Conservation (phyloP, 1,140 invertebrate species). For the Drosophila paulistorum region DNA sequence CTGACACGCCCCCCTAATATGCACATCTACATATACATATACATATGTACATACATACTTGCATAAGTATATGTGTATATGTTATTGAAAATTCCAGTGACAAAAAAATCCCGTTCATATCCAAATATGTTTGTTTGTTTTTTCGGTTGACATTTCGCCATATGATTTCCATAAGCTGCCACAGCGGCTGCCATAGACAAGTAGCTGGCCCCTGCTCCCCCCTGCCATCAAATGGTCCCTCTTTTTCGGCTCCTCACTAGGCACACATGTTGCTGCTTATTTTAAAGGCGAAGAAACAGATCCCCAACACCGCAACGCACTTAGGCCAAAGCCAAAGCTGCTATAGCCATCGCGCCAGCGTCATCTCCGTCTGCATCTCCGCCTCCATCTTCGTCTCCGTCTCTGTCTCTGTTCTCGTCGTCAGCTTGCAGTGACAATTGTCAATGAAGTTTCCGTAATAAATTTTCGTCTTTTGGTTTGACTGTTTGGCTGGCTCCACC, state of each 20-base stretch:
- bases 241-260: background rate
- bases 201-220: conserved; percentile 46
- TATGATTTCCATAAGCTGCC: conserved; percentile 80
- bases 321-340: conserved; percentile 37
- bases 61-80: conserved; percentile 32
- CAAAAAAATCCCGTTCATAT: conserved; percentile 50
- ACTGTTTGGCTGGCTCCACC: conserved; percentile 63
- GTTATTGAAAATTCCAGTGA: conserved; percentile 42
- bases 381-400: conserved; percentile 31
- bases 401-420: conserved; percentile 49
- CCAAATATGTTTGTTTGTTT: conserved; percentile 55
- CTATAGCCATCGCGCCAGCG: conserved; percentile 26
- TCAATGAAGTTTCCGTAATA: conserved; percentile 80
- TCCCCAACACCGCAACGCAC: conserved; percentile 77
- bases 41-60: background rate
- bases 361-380: conserved; percentile 10
- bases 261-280: conserved; percentile 76
- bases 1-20: conserved; percentile 45
- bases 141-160: conserved; percentile 75
- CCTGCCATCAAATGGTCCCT: background rate
- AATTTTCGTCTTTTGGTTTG: conserved; percentile 78
- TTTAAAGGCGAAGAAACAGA: conserved; percentile 68
- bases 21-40: background rate
- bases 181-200: conserved; percentile 71
- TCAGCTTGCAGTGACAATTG: conserved; percentile 80